Evolutionary conservation across 2,113 vertebrate genomes (phyloP), one percentile per base, ranked within the genome.

Genomic region (Nanorana parkeri): DNA sequence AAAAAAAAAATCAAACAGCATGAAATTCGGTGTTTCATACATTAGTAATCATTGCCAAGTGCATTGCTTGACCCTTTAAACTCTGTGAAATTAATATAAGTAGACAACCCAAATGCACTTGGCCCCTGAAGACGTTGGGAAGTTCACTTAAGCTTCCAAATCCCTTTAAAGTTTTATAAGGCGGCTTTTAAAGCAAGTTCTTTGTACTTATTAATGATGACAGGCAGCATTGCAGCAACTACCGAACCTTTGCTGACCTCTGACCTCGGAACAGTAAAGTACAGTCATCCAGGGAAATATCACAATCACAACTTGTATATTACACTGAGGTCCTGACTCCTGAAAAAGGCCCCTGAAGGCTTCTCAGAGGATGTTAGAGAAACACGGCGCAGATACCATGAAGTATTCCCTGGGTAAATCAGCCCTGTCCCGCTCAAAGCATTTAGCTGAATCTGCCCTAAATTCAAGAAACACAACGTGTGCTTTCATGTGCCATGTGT

Each of bases 61-160:
- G 93, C 95, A 93, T 96, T 94, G 93, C 92, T 92, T 95, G 96
- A 96, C 96, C 95, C 95, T 94, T 94, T 95, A 95, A 96, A 97
- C 95, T 95, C 91, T 91, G 90, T 96, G 96, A 98, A 98, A 98
- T 97, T 96, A 97, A 97, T 97, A 96, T 95, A 96, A 96, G 95
- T 90, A 95, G 96, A 96, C 96, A 97, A 95, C 92, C 91, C 91
- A 93, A 92, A 90, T 71, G 89, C 89, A 69, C 91, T 87, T 87
- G 89, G 93, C 92, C 90, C 91, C 89, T 86, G 86, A 90, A 91
- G 90, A 93, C 93, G 92, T 88, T 87, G 86, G 85, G 89, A 93
- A 94, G 95, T 95, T 95, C 95, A 94, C 95, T 95, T 95, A 96
- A 94, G 96, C 94, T 92, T 93, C 92, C 88, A 92, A 95, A 94